These are phyloP conservation scores for Geopemphigus sp. DNA, from an alignment of 1,140 invertebrate species.

Conservation along the genomic window DNA sequence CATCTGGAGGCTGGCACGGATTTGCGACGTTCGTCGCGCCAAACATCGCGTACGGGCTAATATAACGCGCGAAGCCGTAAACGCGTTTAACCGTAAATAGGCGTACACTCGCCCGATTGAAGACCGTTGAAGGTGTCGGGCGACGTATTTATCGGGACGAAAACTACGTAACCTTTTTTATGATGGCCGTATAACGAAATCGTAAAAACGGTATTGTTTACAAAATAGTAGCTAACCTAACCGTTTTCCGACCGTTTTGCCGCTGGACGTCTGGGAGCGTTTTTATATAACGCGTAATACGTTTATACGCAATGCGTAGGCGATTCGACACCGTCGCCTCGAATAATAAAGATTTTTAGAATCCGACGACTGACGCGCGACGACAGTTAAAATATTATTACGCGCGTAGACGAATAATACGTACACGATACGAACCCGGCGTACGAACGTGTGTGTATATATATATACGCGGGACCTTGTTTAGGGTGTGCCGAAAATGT, in stretches of 20 bases:
- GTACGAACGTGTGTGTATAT: too few relatives aligned
- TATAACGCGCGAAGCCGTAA: too few relatives aligned
- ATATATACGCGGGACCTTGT: too few relatives aligned
- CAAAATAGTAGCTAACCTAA: neutral
- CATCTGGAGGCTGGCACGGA: too few relatives aligned
- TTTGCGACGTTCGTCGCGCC: too few relatives aligned
- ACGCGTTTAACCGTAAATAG: too few relatives aligned
- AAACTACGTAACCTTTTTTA: slow-evolving; percentile 21
- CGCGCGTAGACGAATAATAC: neutral
- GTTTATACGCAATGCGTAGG: neutral
- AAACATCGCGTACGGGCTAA: too few relatives aligned
- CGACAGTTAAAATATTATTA: neutral
- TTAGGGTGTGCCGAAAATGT: neutral
- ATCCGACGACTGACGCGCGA: neutral
- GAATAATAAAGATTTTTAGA: neutral
- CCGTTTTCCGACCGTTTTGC: neutral
- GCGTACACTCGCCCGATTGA: neutral
- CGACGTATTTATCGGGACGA: slow-evolving; percentile 11
- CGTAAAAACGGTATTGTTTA: slow-evolving; percentile 17
- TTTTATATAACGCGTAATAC: neutral
- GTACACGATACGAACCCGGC: too few relatives aligned
- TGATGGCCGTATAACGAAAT: slow-evolving; percentile 15
- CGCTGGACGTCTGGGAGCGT: neutral
- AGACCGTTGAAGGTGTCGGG: slow-evolving; percentile 32
- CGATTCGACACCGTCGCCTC: neutral